A percentile compares a stretch with the other conserved stretches of the same genome.
Evolutionary conservation across 2,797 vertebrate species (phyloP).

Genomic region (Buphagus erythrorhynchus): DNA sequence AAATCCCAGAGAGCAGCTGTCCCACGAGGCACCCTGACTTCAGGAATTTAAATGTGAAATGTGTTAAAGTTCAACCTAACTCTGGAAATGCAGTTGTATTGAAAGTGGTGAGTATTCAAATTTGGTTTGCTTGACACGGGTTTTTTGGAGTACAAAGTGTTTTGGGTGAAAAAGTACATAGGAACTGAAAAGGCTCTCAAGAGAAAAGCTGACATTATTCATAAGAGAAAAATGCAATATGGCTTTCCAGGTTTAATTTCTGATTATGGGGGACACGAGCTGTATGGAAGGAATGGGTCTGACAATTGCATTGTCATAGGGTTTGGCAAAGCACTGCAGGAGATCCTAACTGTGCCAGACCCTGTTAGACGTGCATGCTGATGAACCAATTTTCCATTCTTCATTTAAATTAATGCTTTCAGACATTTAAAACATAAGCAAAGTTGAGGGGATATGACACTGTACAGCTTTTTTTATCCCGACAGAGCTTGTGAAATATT

Average conservation of each 20-base stretch:
- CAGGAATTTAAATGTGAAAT: background rate
- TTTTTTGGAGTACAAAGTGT: background rate
- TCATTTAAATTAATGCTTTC: background rate
- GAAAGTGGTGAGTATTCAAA: background rate
- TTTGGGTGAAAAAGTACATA: background rate
- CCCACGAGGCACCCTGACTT: accelerated
- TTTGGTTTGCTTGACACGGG: accelerated
- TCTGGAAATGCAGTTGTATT: background rate
- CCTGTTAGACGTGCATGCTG: no score
- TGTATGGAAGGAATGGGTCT: background rate
- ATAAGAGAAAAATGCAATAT: background rate
- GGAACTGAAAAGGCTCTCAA: background rate
- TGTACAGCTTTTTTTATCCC: background rate
- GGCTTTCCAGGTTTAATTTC: background rate
- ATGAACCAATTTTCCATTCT: background rate
- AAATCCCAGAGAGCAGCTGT: background rate
- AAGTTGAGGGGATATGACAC: background rate
- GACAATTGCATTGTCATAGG: accelerated
- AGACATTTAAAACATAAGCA: background rate
- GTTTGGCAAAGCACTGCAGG: background rate
- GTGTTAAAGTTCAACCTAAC: background rate
- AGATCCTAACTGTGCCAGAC: background rate
- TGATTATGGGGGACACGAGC: background rate
- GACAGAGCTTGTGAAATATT: background rate
- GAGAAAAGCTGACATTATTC: background rate